phyloP scores from a whole-genome alignment of 2,113 vertebrate genomes.

The Arizona elegans region DNA sequence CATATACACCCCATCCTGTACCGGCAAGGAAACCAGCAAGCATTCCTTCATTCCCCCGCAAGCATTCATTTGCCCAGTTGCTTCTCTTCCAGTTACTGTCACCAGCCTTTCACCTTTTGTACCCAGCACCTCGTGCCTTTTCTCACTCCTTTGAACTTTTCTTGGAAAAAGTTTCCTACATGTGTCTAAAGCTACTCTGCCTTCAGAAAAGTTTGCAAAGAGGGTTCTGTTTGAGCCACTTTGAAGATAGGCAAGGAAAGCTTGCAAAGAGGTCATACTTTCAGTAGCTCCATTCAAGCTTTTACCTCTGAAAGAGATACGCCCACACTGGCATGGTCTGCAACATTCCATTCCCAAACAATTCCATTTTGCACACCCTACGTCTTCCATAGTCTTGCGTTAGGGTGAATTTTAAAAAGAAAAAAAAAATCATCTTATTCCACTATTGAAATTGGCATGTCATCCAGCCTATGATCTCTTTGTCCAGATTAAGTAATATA shows the following conservation, averaged over 20 bases:
- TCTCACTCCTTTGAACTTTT: neutral
- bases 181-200: neutral
- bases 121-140: neutral
- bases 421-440: neutral
- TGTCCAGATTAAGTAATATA: neutral
- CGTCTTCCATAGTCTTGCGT: neutral
- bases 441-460: neutral
- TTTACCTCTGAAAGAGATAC: neutral
- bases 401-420: neutral
- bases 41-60: neutral
- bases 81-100: neutral
- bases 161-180: neutral
- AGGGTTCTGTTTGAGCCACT: neutral
- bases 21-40: neutral
- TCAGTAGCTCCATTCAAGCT: neutral
- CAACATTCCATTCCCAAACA: neutral
- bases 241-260: neutral
- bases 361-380: neutral
- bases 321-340: neutral
- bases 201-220: neutral
- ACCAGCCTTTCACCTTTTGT: neutral
- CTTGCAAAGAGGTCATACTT: neutral
- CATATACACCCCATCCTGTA: neutral
- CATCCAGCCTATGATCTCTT: neutral
- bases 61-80: neutral